Evolutionary conservation across 1,140 invertebrate species (phyloP).

Genomic region (Lithobius niger): DNA sequence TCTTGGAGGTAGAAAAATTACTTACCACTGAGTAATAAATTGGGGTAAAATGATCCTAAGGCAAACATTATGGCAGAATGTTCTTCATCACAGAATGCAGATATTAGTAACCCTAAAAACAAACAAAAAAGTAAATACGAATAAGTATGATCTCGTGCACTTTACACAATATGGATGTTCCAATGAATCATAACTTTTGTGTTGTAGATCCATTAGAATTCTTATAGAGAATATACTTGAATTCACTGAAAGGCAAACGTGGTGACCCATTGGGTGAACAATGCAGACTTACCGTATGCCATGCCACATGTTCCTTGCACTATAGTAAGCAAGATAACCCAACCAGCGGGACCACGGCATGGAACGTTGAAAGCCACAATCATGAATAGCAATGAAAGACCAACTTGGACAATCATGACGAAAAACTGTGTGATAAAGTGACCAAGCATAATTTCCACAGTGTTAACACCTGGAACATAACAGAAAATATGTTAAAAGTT

Average conservation of each 20-base stretch:
- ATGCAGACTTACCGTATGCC: slow-evolving; percentile 54
- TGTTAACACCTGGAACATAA: slow-evolving; percentile 50
- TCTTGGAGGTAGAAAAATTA: slow-evolving; percentile 15
- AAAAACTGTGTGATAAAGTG: slow-evolving; percentile 86
- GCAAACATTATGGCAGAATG: slow-evolving; percentile 83
- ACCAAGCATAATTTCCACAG: slow-evolving; percentile 77
- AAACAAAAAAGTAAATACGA: slow-evolving; percentile 8
- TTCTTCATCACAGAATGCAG: slow-evolving; percentile 73
- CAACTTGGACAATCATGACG: slow-evolving; percentile 83
- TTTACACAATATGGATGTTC: neutral
- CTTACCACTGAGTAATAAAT: slow-evolving; percentile 75
- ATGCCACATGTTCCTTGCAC: slow-evolving; percentile 75
- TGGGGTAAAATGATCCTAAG: slow-evolving; percentile 83
- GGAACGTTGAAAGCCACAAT: slow-evolving; percentile 71
- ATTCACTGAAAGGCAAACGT: neutral
- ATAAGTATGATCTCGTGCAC: neutral
- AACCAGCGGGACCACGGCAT: slow-evolving; percentile 56
- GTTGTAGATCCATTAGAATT: neutral
- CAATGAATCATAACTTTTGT: neutral
- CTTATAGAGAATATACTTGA: neutral
- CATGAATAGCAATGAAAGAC: slow-evolving; percentile 65
- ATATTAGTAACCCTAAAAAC: slow-evolving; percentile 65
- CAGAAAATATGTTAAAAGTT: too few relatives aligned
- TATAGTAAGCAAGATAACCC: slow-evolving; percentile 60
- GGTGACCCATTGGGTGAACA: neutral